A percentile compares a stretch with the other conserved stretches of the same genome.
Conservation (phyloP, 2,113 vertebrate species). For the Gobio gobio region DNA sequence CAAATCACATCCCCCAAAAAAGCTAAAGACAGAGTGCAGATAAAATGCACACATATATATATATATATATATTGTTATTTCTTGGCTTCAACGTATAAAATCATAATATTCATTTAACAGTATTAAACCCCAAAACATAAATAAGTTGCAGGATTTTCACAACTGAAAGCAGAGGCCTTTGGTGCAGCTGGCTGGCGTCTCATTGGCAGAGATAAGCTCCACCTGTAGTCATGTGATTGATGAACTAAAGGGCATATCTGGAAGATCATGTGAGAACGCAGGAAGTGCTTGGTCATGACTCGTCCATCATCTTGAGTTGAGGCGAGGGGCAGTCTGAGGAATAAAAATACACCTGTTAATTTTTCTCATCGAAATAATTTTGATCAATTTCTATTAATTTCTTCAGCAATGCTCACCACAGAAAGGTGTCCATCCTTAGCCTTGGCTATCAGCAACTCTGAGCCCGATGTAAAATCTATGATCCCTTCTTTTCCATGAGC, state of each 20-base stretch:
- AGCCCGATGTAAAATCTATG: slow-evolving; percentile 93
- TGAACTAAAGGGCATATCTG: slow-evolving; percentile 57
- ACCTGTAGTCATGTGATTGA: slow-evolving; percentile 67
- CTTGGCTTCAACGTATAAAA: slow-evolving; percentile 75
- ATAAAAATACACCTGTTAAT: neutral
- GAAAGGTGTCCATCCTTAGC: slow-evolving; percentile 95
- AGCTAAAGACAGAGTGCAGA: slow-evolving; percentile 61
- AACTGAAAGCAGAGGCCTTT: slow-evolving; percentile 83
- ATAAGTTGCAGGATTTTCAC: slow-evolving; percentile 71
- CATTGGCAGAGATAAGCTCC: slow-evolving; percentile 68
- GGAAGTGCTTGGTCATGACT: slow-evolving; percentile 26
- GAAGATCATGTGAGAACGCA: slow-evolving; percentile 43
- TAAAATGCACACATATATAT: slow-evolving; percentile 66
- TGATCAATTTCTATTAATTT: neutral
- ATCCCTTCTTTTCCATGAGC: slow-evolving; percentile 91
- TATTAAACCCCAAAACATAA: slow-evolving; percentile 79
- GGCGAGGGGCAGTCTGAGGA: slow-evolving; percentile 89
- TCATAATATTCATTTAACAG: slow-evolving; percentile 73
- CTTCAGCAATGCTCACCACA: slow-evolving; percentile 82
- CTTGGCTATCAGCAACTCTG: slow-evolving; percentile 90
- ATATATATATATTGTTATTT: slow-evolving; percentile 71
- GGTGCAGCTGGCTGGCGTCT: slow-evolving; percentile 60
- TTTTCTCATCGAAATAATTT: neutral
- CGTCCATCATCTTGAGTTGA: slow-evolving; percentile 95
- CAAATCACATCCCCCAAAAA: slow-evolving; percentile 60